Conservation (phyloP, 2,113 vertebrate species). For the Taxidea taxus region DNA sequence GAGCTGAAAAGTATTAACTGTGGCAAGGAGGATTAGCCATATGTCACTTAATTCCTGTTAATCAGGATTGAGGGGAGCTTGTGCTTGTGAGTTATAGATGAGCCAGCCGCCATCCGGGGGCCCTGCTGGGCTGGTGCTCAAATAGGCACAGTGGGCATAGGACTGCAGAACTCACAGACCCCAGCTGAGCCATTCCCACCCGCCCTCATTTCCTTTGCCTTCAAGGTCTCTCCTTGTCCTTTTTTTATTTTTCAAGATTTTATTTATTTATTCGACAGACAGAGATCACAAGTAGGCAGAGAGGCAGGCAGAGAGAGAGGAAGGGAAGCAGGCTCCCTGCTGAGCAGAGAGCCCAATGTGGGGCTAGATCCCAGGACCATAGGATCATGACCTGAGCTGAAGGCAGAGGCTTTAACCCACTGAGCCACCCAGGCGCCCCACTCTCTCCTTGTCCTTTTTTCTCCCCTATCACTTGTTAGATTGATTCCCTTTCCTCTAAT, state of each 20-base stretch:
- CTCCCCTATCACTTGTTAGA: neutral
- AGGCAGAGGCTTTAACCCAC: no score
- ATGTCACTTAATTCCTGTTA: slow-evolving; percentile 76
- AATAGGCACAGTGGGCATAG: neutral
- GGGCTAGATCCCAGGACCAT: no score
- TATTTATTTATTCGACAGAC: no score
- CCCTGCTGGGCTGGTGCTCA: neutral
- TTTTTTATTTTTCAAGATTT: no score
- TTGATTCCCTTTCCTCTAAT: neutral
- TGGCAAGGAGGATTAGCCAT: slow-evolving; percentile 79
- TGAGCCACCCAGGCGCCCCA: no score
- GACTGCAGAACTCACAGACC: neutral
- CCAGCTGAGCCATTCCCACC: neutral
- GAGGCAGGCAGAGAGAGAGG: no score
- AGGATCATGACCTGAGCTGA: no score
- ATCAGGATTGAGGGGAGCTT: slow-evolving; percentile 78
- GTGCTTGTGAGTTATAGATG: slow-evolving; percentile 74
- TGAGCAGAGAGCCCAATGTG: no score
- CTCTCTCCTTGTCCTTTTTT: neutral
- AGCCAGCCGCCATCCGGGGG: slow-evolving; percentile 46
- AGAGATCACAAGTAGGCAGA: no score
- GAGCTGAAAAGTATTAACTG: slow-evolving; percentile 40
- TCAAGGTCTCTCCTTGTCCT: neutral
- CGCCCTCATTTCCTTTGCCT: neutral
- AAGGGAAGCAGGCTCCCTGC: no score